phyloP scores from a whole-genome alignment of 2,797 vertebrate genomes.

The Heterohyrax brucei region DNA sequence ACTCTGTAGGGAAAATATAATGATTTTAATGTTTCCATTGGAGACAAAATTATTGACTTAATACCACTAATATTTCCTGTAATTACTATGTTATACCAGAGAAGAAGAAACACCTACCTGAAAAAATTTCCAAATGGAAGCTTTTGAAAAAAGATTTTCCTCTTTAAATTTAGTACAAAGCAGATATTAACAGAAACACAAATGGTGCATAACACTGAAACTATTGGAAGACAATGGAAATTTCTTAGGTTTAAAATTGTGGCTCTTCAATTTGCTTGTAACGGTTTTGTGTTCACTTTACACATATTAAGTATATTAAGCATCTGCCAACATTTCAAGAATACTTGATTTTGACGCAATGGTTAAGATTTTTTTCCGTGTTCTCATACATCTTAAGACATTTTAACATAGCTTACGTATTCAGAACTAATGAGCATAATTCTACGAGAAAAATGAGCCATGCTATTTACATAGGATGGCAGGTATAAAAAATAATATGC shows the following conservation, averaged over 20 bases:
- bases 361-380: background rate
- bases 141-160: constrained; percentile 19
- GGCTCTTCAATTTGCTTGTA: background rate
- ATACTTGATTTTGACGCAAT: background rate
- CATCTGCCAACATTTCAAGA: constrained; percentile 30
- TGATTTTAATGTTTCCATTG: constrained; percentile 56
- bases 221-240: background rate
- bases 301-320: background rate
- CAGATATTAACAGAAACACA: background rate
- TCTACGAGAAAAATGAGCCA: background rate
- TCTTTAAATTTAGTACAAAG: background rate
- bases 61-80: constrained; percentile 43
- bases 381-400: background rate
- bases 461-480: background rate
- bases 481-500: background rate
- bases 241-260: background rate
- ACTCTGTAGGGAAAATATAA: constrained; percentile 46
- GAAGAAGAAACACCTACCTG: background rate
- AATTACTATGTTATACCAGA: background rate
- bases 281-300: background rate
- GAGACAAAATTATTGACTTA: constrained; percentile 40
- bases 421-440: background rate
- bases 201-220: background rate
- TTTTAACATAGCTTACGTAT: background rate
- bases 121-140: constrained; percentile 12